phyloP scores from a whole-genome alignment of 2,113 vertebrate genomes.

The Brachyistius frenatus region DNA sequence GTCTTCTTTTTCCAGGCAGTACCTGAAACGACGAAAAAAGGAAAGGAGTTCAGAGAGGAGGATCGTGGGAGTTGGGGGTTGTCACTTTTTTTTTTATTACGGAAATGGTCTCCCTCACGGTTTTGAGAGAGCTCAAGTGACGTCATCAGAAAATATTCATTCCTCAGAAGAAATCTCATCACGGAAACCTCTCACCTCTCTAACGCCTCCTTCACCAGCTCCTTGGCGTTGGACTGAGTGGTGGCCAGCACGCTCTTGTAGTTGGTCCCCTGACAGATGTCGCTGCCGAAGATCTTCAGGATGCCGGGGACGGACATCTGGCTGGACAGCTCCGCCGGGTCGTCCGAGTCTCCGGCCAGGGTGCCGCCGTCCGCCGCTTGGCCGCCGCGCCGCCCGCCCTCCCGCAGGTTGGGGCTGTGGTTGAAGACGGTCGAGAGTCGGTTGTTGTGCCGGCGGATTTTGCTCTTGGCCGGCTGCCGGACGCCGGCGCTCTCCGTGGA shows the following conservation, averaged over 20 bases:
- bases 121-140: too few species aligned
- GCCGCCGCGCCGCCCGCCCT: constrained; percentile 19
- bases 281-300: constrained; percentile 86
- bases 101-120: background rate
- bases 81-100: too few species aligned
- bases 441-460: constrained; percentile 86
- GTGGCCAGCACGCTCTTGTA: constrained; percentile 87
- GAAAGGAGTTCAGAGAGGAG: background rate
- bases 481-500: constrained; percentile 79
- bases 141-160: too few species aligned
- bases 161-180: too few species aligned
- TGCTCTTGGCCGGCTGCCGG: constrained; percentile 85
- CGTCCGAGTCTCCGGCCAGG: constrained; percentile 62
- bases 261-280: constrained; percentile 84
- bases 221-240: constrained; percentile 81
- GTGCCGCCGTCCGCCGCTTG: constrained; percentile 6
- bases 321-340: constrained; percentile 81
- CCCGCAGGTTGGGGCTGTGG: constrained; percentile 76
- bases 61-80: background rate
- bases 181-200: constrained; percentile 79
- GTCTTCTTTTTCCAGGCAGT: constrained; percentile 84
- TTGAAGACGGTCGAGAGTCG: constrained; percentile 81
- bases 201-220: constrained; percentile 86
- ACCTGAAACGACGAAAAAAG: constrained; percentile 65
- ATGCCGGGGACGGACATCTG: constrained; percentile 84